Evolutionary conservation across 2,113 vertebrate genomes (phyloP).

Genomic region (Xiphophorus hellerii): DNA sequence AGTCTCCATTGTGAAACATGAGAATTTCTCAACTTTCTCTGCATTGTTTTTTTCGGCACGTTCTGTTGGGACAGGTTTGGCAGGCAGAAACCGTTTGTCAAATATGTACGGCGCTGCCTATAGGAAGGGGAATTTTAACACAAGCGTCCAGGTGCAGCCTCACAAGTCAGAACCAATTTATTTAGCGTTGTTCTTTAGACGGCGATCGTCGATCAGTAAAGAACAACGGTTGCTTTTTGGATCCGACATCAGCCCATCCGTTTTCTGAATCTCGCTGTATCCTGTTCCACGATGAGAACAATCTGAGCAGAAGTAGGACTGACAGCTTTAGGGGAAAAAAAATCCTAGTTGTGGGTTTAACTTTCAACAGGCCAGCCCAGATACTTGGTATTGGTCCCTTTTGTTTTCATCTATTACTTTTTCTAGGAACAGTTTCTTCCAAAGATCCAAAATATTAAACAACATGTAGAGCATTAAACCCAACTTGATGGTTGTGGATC

Average conservation of each 20-base stretch:
- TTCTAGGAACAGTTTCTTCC: neutral
- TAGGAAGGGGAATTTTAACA: slow-evolving; percentile 41
- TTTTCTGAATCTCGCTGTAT: neutral
- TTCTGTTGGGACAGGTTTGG: slow-evolving; percentile 42
- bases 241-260: slow-evolving; percentile 8
- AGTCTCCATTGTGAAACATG: neutral
- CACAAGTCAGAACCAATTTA: slow-evolving; percentile 48
- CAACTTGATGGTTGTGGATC: too few relatives aligned
- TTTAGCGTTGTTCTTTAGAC: slow-evolving; percentile 66
- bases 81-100: slow-evolving; percentile 18
- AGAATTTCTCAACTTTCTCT: neutral
- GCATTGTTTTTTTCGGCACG: slow-evolving; percentile 7
- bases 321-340: slow-evolving; percentile 14
- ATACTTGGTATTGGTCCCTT: slow-evolving; percentile 7
- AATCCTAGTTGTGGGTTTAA: slow-evolving; percentile 19
- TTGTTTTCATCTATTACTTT: slow-evolving; percentile 10
- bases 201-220: neutral
- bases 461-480: neutral
- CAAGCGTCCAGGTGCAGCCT: slow-evolving; percentile 18
- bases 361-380: slow-evolving; percentile 25
- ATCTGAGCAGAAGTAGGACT: slow-evolving; percentile 7
- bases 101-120: slow-evolving; percentile 17
- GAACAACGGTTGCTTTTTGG: slow-evolving; percentile 3
- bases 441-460: neutral
- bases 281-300: neutral